Evolutionary conservation across 1,140 invertebrate species (phyloP).

Genomic region (Anoplolepis gracilipes): DNA sequence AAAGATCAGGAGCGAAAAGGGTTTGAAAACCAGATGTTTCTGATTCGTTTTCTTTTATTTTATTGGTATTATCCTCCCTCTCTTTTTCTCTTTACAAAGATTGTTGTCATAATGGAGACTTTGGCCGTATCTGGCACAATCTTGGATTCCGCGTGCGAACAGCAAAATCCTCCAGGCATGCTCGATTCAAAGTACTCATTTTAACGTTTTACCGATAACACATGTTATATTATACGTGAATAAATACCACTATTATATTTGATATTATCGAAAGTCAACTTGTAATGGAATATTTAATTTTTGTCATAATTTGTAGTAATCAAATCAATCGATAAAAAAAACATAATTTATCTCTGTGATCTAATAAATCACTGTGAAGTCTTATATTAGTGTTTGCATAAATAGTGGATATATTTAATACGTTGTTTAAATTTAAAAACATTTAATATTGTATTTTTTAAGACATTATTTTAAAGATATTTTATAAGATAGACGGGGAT

Average conservation of each 20-base stretch:
- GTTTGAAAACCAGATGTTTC: background rate
- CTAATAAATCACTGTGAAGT: background rate
- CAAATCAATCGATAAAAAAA: background rate
- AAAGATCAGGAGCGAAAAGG: background rate
- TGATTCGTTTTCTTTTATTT: conserved; percentile 49
- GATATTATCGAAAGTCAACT: background rate
- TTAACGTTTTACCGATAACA: background rate
- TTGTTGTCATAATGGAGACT: conserved; percentile 29
- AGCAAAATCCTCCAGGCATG: background rate
- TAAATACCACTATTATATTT: background rate
- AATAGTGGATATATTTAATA: background rate
- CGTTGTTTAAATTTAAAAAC: no score
- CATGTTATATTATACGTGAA: background rate
- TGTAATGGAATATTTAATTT: conserved; percentile 4
- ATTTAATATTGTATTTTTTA: no score
- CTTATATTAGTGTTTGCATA: background rate
- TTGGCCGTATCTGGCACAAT: conserved; percentile 12
- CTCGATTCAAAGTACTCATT: background rate
- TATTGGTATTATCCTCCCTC: conserved; percentile 18
- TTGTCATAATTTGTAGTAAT: background rate
- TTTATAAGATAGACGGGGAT: background rate
- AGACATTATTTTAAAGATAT: background rate
- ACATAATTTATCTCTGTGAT: background rate
- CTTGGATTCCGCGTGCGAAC: background rate
- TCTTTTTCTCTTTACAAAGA: conserved; percentile 46